Conservation (phyloP, 2,113 vertebrate species). For the Phocoena sinus region DNA sequence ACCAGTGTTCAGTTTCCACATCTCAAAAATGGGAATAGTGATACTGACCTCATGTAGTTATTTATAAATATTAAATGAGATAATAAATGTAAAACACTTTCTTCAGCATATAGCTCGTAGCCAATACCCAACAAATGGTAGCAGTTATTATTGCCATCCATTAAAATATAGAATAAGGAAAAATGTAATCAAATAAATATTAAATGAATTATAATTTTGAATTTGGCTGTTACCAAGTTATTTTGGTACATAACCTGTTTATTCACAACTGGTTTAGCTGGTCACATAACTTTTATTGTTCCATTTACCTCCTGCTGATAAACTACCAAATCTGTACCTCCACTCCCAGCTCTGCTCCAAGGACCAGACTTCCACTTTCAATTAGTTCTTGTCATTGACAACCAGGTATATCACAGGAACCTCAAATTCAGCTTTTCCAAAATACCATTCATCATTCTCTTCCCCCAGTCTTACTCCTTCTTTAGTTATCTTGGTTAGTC, state of each 20-base stretch:
- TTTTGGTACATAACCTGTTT: not conserved
- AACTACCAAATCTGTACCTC: not conserved
- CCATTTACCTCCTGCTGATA: not conserved
- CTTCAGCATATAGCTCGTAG: not conserved
- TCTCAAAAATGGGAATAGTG: not conserved
- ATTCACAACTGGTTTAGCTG: not conserved
- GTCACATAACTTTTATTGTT: not conserved
- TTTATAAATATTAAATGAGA: constrained; percentile 11
- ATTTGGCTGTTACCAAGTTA: not conserved
- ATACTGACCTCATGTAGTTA: not conserved
- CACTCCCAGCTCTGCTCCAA: not conserved
- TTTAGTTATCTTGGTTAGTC: not conserved
- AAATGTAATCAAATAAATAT: not conserved
- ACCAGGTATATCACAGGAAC: not conserved
- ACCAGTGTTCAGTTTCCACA: not conserved
- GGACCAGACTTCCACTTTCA: not conserved
- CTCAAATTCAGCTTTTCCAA: not conserved
- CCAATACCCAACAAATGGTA: not conserved
- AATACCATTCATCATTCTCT: not conserved
- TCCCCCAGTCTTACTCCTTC: not conserved
- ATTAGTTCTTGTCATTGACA: not conserved
- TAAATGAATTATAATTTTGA: not conserved
- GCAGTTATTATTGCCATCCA: not conserved
- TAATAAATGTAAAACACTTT: not conserved
- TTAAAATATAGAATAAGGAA: not conserved